Evolutionary conservation across 2,113 vertebrate species (phyloP), one percentile per base, ranked within the genome.

Genomic region (Dipodomys stephensi): DNA sequence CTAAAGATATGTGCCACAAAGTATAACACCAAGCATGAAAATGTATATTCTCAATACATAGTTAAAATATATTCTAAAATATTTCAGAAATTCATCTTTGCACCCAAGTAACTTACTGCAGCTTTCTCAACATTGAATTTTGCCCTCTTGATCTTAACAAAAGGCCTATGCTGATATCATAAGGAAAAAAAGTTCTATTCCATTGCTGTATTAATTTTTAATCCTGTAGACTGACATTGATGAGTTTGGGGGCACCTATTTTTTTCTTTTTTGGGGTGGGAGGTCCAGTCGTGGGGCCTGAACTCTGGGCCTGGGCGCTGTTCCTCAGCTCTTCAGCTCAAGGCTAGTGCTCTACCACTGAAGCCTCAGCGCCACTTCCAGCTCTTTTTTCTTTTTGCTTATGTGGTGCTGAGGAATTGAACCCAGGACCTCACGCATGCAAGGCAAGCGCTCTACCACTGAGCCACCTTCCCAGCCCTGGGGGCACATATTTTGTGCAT

Each of bases 31-130:
- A 74, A 4, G 60, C 71, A 67, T 81, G 0, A 78, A 88, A 77
- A 30, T 19, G 1, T 27, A 69, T 73, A 60, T 3, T 73, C 16
- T 80, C 1, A 44, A 23, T 85, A 73, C 19, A 60, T 84, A 87
- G 18, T 69, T 10, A 73, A 91, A 93, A 18, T 83, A 71, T 71
- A 35, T 92, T 88, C 28, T 79, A 80, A 67, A 83, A 27, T 68
- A 0, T 73, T 76, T 76, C 12, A 83, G 35, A 39, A 92, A 77
- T 83, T 91, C 46, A 74, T 1, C 53, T 16, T 81, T 23, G 72
- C 2, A 57, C 53, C 53, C 1, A 64, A 60, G 11, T 79, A 79
- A 39, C 3, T 22, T 44, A 35, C 23, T 0, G 2, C 8, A 84
- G 82, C n/a, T 84, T 46, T 64, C 28, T 80, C 72, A 83, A 32